Percentiles rank a stretch among this genome's conserved stretches.
phyloP scores from a whole-genome alignment of 2,113 vertebrate genomes.

The Melanerpes formicivorus region DNA sequence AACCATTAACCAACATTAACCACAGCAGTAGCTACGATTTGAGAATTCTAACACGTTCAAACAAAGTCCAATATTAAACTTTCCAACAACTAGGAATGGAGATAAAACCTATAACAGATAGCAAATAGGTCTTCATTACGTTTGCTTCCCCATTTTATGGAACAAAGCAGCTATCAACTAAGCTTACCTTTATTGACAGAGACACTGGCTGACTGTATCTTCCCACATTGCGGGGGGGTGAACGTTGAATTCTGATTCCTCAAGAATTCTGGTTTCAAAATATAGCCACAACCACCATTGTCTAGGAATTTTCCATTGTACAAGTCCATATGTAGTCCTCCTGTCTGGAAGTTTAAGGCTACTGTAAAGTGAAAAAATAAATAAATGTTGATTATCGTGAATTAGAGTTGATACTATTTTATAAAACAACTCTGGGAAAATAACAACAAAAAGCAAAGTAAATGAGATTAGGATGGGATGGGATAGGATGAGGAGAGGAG shows the following conservation, averaged over 20 bases:
- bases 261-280: conserved; percentile 85
- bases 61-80: neutral
- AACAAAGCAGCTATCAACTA: neutral
- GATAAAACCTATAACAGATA: neutral
- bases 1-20: neutral
- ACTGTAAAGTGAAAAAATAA: conserved; percentile 69
- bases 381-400: neutral
- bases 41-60: neutral
- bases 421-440: neutral
- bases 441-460: neutral
- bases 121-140: neutral
- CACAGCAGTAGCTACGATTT: neutral
- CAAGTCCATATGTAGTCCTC: conserved; percentile 83
- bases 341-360: conserved; percentile 90
- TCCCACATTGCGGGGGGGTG: conserved; percentile 68
- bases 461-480: neutral
- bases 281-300: conserved; percentile 87
- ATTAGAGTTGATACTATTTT: neutral
- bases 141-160: neutral
- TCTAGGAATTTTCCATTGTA: conserved; percentile 88
- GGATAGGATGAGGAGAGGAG: too few species aligned
- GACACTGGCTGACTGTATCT: conserved; percentile 58
- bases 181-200: conserved; percentile 77
- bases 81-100: neutral
- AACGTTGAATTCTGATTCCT: conserved; percentile 63